phyloP scores from a whole-genome alignment of 2,888 invertebrate species.

The Melipona beecheii region DNA sequence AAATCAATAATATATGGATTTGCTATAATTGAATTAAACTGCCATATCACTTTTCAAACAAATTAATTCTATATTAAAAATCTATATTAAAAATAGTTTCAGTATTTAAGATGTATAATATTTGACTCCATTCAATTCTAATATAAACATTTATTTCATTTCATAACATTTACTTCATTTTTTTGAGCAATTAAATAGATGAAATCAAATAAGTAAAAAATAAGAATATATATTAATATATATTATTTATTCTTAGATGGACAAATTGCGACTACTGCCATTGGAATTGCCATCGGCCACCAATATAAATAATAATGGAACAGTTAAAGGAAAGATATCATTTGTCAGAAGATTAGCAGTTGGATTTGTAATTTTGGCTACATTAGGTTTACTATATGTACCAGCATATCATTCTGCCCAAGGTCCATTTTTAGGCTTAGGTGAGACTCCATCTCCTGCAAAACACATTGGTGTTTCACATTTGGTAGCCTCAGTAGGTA shows the following conservation, averaged over 20 bases:
- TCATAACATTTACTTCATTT: neutral
- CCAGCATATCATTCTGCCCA: conserved; percentile 83
- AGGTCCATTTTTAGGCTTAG: conserved; percentile 80
- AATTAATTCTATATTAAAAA: neutral
- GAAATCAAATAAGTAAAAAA: neutral
- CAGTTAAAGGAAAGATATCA: conserved; percentile 77
- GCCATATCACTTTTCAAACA: neutral
- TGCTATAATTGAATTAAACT: conserved; percentile 16
- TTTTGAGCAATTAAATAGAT: neutral
- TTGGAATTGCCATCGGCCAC: conserved; percentile 79
- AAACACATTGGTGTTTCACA: conserved; percentile 76
- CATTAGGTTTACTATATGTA: conserved; percentile 80
- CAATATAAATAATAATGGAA: conserved; percentile 73
- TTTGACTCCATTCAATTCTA: conserved; percentile 1
- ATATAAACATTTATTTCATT: neutral
- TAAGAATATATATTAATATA: neutral
- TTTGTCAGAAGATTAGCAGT: conserved; percentile 79
- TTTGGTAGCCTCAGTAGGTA: conserved; percentile 81
- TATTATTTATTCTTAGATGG: conserved; percentile 77
- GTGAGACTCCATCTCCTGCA: conserved; percentile 80
- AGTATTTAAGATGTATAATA: neutral
- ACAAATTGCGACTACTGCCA: conserved; percentile 78
- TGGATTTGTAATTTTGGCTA: conserved; percentile 79
- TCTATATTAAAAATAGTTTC: neutral
- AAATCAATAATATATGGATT: neutral